phyloP scores from a whole-genome alignment of 2,888 invertebrate genomes.

The Callimorpha dominula region DNA sequence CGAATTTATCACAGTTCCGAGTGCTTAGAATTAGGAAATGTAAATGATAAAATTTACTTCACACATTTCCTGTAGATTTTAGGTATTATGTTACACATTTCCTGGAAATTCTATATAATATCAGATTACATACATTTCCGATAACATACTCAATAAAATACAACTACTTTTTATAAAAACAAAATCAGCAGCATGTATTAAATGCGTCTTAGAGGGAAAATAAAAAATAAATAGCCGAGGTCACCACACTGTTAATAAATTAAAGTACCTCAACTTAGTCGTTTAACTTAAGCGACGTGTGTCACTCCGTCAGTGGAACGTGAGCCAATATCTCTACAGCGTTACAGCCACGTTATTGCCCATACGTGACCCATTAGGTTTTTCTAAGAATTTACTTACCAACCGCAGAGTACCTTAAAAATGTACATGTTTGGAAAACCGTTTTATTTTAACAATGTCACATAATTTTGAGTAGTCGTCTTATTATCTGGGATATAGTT shows the following conservation, averaged over 20 bases:
- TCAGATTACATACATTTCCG: no score
- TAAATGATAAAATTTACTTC: no score
- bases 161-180: no score
- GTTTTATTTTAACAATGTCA: background rate
- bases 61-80: no score
- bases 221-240: background rate
- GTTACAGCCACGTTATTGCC: conserved; percentile 30
- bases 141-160: no score
- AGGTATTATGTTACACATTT: no score
- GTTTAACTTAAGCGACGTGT: conserved; percentile 31
- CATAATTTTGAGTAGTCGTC: background rate
- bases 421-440: background rate
- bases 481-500: no score
- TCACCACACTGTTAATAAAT: background rate
- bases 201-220: background rate
- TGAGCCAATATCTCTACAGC: conserved; percentile 46
- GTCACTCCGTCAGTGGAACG: conserved; percentile 46
- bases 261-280: background rate
- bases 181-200: no score
- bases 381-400: conserved; percentile 21
- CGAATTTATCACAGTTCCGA: no score
- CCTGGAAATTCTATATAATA: no score
- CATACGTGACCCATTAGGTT: conserved; percentile 41
- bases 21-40: no score
- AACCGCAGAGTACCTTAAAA: conserved; percentile 1